phyloP scores from a whole-genome alignment of 2,113 vertebrate genomes.

The Cacatua alba region DNA sequence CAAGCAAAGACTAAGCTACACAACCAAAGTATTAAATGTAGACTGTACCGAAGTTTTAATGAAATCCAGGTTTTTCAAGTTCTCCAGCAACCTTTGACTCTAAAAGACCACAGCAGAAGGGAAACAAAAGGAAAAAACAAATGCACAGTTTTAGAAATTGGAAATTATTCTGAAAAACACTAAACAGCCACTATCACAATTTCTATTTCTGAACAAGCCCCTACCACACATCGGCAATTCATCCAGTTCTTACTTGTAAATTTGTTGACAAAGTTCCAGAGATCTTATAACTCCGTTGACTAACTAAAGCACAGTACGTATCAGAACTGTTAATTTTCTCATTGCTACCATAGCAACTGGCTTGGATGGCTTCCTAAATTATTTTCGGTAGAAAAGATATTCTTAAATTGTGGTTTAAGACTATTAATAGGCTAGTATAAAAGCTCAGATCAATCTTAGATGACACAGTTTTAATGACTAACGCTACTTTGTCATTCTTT shows the following conservation, averaged over 20 bases:
- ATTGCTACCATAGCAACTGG: neutral
- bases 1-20: neutral
- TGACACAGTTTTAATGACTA: neutral
- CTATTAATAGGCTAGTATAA: neutral
- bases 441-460: neutral
- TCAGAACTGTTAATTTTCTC: neutral
- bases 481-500: neutral
- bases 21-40: neutral
- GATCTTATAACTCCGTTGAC: neutral
- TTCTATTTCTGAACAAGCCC: neutral
- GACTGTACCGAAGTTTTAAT: slow-evolving; percentile 89
- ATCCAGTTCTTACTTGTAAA: neutral
- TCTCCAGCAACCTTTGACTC: slow-evolving; percentile 90
- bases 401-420: neutral
- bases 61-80: slow-evolving; percentile 85
- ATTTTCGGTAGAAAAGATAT: neutral
- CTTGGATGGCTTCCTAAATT: neutral
- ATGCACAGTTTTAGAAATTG: neutral
- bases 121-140: neutral
- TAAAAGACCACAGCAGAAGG: slow-evolving; percentile 55
- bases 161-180: neutral
- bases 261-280: neutral
- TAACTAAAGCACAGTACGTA: neutral
- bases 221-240: neutral
- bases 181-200: neutral